Conservation (phyloP, 1,140 invertebrate genomes). For the Scaptomyza graminum region DNA sequence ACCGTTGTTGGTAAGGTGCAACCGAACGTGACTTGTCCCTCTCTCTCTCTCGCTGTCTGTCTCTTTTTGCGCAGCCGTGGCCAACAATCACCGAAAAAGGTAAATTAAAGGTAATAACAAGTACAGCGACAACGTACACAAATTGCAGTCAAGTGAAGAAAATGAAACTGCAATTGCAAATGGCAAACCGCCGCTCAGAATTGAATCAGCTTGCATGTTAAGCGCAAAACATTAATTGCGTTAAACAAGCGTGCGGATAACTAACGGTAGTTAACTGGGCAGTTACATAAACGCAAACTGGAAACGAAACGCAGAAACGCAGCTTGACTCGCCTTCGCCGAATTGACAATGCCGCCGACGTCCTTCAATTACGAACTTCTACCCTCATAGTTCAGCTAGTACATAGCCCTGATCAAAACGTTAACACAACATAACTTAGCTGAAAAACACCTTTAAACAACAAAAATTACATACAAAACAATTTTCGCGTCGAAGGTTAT, state of each 20-base stretch:
- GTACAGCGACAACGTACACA: constrained; percentile 45
- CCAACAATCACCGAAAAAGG: constrained; percentile 63
- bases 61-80: constrained; percentile 21
- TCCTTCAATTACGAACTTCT: constrained; percentile 66
- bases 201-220: constrained; percentile 25
- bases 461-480: constrained; percentile 39
- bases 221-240: not conserved
- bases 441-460: constrained; percentile 48
- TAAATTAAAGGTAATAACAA: constrained; percentile 67
- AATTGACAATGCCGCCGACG: constrained; percentile 52
- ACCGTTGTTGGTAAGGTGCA: constrained; percentile 48
- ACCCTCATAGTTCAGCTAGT: constrained; percentile 32
- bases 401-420: constrained; percentile 49
- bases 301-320: constrained; percentile 17
- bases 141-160: constrained; percentile 56
- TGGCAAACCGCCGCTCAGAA: constrained; percentile 17
- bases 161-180: constrained; percentile 42
- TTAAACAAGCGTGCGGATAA: not conserved
- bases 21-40: constrained; percentile 61
- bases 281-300: constrained; percentile 20
- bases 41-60: no score
- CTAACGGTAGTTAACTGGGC: constrained; percentile 13
- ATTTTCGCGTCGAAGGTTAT: constrained; percentile 71
- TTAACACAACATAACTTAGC: constrained; percentile 9
- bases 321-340: constrained; percentile 64